phyloP scores from a whole-genome alignment of 2,797 vertebrate genomes.

The Lophotriccus pileatus region DNA sequence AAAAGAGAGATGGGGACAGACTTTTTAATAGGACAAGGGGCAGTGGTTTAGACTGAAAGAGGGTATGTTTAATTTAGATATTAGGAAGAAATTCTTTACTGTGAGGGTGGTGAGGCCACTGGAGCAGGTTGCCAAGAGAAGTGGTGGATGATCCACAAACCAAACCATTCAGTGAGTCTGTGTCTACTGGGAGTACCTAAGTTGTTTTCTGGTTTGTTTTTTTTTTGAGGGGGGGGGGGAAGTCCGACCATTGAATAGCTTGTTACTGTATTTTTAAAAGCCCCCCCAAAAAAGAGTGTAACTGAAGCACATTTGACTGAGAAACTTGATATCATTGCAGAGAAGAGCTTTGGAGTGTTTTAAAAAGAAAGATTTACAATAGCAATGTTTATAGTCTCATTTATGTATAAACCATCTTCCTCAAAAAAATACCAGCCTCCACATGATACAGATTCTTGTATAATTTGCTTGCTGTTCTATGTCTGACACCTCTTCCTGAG shows the following conservation, averaged over 20 bases:
- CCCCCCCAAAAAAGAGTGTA: background rate
- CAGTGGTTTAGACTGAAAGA: background rate
- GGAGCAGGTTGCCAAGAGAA: background rate
- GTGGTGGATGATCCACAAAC: background rate
- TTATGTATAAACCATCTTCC: background rate
- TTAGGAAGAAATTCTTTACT: background rate
- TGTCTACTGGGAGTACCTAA: background rate
- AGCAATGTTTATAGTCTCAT: background rate
- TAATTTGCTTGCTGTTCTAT: background rate
- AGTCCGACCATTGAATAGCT: background rate
- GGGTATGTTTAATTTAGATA: background rate
- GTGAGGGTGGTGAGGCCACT: fast-evolving
- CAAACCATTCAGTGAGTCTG: background rate
- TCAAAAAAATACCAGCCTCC: background rate
- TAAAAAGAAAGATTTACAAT: background rate
- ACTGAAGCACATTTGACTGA: background rate
- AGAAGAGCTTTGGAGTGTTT: background rate
- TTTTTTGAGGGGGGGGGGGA: background rate
- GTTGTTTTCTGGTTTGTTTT: background rate
- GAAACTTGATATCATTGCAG: background rate
- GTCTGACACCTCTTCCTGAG: background rate
- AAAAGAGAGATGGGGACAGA: background rate
- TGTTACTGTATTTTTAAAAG: background rate
- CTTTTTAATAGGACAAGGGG: background rate
- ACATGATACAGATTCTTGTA: background rate